phyloP scores from a whole-genome alignment of 1,140 invertebrate species.

The Theocolax elegans region DNA sequence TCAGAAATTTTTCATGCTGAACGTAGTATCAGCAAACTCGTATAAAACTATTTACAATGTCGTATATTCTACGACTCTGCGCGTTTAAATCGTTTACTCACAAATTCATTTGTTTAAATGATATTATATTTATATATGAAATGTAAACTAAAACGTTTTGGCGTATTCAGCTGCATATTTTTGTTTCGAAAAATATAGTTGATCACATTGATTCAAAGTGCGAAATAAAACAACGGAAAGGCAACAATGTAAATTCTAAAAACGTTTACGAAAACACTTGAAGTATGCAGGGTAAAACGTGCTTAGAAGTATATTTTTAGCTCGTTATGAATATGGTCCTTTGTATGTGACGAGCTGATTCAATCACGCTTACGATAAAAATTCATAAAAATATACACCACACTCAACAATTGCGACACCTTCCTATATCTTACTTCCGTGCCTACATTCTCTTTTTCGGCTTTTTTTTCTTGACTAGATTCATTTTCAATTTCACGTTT shows the following conservation, averaged over 20 bases:
- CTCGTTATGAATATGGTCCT: conserved; percentile 28
- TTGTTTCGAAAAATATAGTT: conserved; percentile 36
- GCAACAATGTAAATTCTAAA: conserved; percentile 44
- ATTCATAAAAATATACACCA: conserved; percentile 50
- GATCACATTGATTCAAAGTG: conserved; percentile 30
- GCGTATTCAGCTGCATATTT: conserved; percentile 23
- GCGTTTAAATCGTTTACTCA: conserved; percentile 26
- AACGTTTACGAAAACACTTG: conserved; percentile 31
- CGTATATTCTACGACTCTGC: conserved; percentile 27
- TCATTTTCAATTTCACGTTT: conserved; percentile 53
- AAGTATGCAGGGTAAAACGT: conserved; percentile 31
- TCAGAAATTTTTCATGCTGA: conserved; percentile 34
- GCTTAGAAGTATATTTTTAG: conserved; percentile 11
- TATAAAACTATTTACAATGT: conserved; percentile 57
- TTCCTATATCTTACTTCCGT: conserved; percentile 29
- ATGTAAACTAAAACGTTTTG: conserved; percentile 31
- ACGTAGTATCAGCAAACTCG: conserved; percentile 43
- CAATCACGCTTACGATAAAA: conserved; percentile 32
- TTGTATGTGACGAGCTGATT: conserved; percentile 25
- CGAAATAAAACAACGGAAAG: conserved; percentile 35
- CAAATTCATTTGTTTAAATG: conserved; percentile 18
- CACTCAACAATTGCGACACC: conserved; percentile 20
- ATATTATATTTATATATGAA: conserved; percentile 32
- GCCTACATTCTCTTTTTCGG: conserved; percentile 43
- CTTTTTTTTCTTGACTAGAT: conserved; percentile 64